phyloP scores from a whole-genome alignment of 2,113 vertebrate species.

The Perca fluviatilis region DNA sequence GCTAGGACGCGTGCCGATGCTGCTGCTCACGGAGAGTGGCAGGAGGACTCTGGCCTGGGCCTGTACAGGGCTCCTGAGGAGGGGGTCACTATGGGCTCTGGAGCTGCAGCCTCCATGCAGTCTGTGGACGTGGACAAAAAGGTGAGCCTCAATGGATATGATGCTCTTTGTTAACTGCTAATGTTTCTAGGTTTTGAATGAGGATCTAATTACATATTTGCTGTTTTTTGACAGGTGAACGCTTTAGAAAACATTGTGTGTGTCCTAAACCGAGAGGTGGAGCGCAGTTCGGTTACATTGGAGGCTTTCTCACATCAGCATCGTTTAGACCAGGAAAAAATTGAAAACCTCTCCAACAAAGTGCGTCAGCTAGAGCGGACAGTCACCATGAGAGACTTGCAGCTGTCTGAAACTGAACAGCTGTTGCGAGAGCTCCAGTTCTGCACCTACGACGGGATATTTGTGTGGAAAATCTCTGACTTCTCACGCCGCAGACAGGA shows the following conservation, averaged over 20 bases:
- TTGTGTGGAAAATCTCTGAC: constrained; percentile 93
- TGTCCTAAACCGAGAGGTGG: constrained; percentile 94
- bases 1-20: constrained; percentile 37
- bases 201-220: constrained; percentile 1
- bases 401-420: constrained; percentile 90
- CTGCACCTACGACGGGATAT: constrained; percentile 91
- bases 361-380: constrained; percentile 92
- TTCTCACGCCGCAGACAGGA: constrained; percentile 92
- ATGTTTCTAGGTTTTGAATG: neutral
- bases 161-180: neutral
- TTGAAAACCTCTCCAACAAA: constrained; percentile 89
- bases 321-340: constrained; percentile 91
- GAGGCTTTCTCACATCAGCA: constrained; percentile 91
- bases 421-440: constrained; percentile 87
- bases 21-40: constrained; percentile 66
- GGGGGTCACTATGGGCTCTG: constrained; percentile 24
- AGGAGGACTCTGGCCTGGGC: constrained; percentile 80
- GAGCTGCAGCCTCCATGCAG: constrained; percentile 53
- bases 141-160: constrained; percentile 32
- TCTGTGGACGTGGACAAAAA: constrained; percentile 84
- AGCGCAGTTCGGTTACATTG: constrained; percentile 85
- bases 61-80: constrained; percentile 82
- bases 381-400: constrained; percentile 89
- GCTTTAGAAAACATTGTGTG: constrained; percentile 95
- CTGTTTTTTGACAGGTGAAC: constrained; percentile 69